Conservation (phyloP, 2,113 vertebrate genomes). For the Equus quagga region DNA sequence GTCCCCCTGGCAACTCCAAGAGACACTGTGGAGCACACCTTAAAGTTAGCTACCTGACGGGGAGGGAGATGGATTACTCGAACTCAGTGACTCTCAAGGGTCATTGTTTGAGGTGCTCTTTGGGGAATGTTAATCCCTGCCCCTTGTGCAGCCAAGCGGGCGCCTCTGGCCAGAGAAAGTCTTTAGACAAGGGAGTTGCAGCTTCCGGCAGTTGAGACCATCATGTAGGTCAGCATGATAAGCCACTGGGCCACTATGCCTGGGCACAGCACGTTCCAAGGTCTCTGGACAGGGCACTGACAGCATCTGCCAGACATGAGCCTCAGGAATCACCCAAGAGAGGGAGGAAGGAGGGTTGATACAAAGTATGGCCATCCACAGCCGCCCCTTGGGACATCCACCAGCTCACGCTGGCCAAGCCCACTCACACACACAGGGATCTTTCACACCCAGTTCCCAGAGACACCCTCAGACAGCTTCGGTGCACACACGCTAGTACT, state of each 20-base stretch:
- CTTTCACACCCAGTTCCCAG: background rate
- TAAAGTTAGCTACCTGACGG: background rate
- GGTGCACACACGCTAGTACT: background rate
- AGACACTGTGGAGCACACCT: background rate
- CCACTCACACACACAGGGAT: background rate
- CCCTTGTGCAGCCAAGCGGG: background rate
- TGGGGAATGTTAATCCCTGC: background rate
- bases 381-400: background rate
- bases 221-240: accelerated
- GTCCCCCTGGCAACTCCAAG: background rate
- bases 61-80: background rate
- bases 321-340: background rate
- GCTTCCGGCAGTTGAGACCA: background rate
- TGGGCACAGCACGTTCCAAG: accelerated
- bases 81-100: background rate
- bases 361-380: background rate
- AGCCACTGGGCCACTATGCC: background rate
- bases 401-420: background rate
- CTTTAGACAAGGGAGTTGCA: background rate
- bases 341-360: background rate
- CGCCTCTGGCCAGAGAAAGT: background rate
- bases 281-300: background rate
- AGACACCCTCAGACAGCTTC: background rate
- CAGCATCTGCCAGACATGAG: accelerated
- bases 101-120: background rate